phyloP scores from a whole-genome alignment of 2,888 invertebrate genomes.

The Diaperis boleti region DNA sequence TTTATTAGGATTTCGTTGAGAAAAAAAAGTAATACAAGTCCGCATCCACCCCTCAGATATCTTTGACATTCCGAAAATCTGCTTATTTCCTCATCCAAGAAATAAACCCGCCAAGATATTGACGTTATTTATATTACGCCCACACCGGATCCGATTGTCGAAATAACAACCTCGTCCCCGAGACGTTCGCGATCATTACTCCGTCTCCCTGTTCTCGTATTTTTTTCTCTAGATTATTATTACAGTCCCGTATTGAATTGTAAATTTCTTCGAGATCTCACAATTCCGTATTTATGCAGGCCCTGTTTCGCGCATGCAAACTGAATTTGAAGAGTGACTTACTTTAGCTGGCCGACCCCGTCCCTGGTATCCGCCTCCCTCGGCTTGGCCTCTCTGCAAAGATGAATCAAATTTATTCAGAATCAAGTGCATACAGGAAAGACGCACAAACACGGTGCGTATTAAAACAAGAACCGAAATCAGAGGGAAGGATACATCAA shows the following conservation, averaged over 20 bases:
- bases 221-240: slow-evolving; percentile 35
- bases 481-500: slow-evolving; percentile 5
- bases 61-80: background rate
- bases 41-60: background rate
- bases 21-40: no score
- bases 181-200: slow-evolving; percentile 32
- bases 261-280: slow-evolving; percentile 29
- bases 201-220: slow-evolving; percentile 23
- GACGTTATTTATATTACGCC: slow-evolving; percentile 41
- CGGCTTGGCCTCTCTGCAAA: slow-evolving; percentile 68
- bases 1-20: no score
- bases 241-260: slow-evolving; percentile 35
- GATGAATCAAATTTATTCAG: slow-evolving; percentile 43
- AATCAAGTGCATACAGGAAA: slow-evolving; percentile 24
- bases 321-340: slow-evolving; percentile 59
- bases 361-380: slow-evolving; percentile 68
- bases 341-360: slow-evolving; percentile 70
- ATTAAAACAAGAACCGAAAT: slow-evolving; percentile 9
- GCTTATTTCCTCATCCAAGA: slow-evolving; percentile 3
- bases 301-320: slow-evolving; percentile 27
- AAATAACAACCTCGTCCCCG: slow-evolving; percentile 42
- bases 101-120: slow-evolving; percentile 20
- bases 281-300: slow-evolving; percentile 33
- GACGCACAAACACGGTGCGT: slow-evolving; percentile 4
- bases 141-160: slow-evolving; percentile 44